Evolutionary conservation across 2,888 invertebrate species (phyloP).

Genomic region (Slavum lentiscoides): DNA sequence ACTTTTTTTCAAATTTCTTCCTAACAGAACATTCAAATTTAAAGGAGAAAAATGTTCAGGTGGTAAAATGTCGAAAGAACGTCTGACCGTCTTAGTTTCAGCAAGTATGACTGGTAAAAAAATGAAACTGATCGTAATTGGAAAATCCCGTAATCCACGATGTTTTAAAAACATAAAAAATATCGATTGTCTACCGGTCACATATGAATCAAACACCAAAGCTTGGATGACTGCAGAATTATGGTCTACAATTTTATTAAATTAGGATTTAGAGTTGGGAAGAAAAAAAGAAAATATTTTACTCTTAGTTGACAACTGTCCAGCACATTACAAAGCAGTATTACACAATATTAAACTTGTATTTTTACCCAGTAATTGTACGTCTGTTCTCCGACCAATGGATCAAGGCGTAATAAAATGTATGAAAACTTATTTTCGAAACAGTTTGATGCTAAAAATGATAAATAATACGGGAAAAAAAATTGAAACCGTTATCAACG

Average conservation of each 20-base stretch:
- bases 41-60: slow-evolving; percentile 8
- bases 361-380: slow-evolving; percentile 34
- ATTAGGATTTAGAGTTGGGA: slow-evolving; percentile 17
- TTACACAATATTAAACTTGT: slow-evolving; percentile 16
- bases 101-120: slow-evolving; percentile 18
- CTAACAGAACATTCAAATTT: slow-evolving; percentile 6
- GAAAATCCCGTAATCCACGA: slow-evolving; percentile 1
- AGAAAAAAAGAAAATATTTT: slow-evolving; percentile 55
- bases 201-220: slow-evolving; percentile 19
- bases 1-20: not conserved
- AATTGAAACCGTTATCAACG: slow-evolving; percentile 50
- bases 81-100: not conserved
- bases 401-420: slow-evolving; percentile 39
- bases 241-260: slow-evolving; percentile 4
- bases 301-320: slow-evolving; percentile 58
- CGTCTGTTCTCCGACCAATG: slow-evolving; percentile 29
- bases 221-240: not conserved
- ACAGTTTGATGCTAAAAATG: slow-evolving; percentile 41
- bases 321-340: slow-evolving; percentile 56
- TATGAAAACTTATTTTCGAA: slow-evolving; percentile 36
- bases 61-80: not conserved
- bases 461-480: slow-evolving; percentile 20
- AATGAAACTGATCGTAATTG: slow-evolving; percentile 6
- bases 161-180: slow-evolving; percentile 17
- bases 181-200: slow-evolving; percentile 12